Percentiles rank a stretch among this genome's conserved stretches.
Conservation (phyloP, 2,888 invertebrate genomes). For the Dolichopus griseipennis region DNA sequence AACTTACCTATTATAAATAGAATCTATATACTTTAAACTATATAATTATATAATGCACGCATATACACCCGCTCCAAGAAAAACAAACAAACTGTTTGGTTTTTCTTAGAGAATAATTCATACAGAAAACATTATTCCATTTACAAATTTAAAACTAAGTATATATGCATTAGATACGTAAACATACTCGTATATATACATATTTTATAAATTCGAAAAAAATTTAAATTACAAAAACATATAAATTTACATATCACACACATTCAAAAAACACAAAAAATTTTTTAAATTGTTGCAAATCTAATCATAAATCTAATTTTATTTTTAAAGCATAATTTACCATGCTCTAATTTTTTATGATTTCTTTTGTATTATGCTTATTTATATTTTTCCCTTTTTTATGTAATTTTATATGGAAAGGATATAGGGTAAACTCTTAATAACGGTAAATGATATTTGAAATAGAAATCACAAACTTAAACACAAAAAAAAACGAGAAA, state of each 20-base stretch:
- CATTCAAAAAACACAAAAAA: background rate
- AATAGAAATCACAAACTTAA: background rate
- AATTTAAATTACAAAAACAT: background rate
- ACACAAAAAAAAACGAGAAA: background rate
- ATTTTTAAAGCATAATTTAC: background rate
- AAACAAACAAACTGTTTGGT: no score
- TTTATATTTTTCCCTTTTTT: background rate
- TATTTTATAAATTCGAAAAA: no score
- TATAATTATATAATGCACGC: no score
- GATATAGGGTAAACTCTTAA: background rate
- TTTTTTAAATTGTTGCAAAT: background rate
- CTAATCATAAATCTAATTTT: constrained; percentile 1
- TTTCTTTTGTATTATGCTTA: background rate
- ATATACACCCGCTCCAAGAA: no score
- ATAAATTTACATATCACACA: background rate
- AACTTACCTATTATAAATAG: no score
- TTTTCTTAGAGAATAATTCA: no score
- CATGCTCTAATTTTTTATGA: background rate
- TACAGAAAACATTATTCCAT: no score
- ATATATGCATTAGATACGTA: no score
- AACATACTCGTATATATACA: no score
- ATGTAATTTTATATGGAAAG: background rate
- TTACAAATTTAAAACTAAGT: no score
- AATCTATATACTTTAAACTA: no score
- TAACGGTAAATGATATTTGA: background rate